Base-by-base conservation (phyloP, 2,888 invertebrate species). In the Hofmannophila pseudospretella region DNA sequence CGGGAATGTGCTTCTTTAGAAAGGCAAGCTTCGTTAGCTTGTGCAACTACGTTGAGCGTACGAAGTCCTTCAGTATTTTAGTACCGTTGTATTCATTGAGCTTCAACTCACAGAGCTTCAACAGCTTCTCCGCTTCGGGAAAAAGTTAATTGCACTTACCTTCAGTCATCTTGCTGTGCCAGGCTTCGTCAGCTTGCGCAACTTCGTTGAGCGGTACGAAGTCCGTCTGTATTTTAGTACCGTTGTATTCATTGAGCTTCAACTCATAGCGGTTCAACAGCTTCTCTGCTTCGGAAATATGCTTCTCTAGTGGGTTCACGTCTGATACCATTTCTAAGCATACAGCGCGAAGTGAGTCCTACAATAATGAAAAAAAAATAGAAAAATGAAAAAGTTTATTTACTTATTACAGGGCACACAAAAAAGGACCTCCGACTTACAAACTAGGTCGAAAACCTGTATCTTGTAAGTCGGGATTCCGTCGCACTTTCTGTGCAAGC, bases 191-290 rank as follows among this genome's bases (percentile, higher is more conserved):
- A 9, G 85, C 84, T 1, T 78, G 55, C 0, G 86, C 71, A 5
- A 87, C 78, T 25, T 86, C 86, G 44, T 63, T 79, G 7, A 86
- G 64, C 5, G 78, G 76, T 29, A 79, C 76, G 38, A 81, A 66
- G 47, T 84, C 85, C 0, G 78, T 73, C 39, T 68, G 79, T 32
- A 70, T 65, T 28, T 67, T 68, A 23, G 72, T 84, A 1, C 54
- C 67, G 44, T 81, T 80, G 54, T 72, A 80, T 48, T 90, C 89
- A 28, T 77, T 84, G 28, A 90, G 60, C 49, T 89, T 89, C 34
- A 79, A 67, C 50, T 90, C 89, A 50, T 89, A 90, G 49, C 88
- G 89, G 44, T 77, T 88, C 22, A 91, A 66, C 2, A 90, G 64
- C 41, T 88, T 81, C 62, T 90, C 89, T 1, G 89, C 88, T 7